Evolutionary conservation across 2,888 invertebrate genomes (phyloP), one percentile per base, ranked within the genome.

Genomic region (Drosophila koepferae): DNA sequence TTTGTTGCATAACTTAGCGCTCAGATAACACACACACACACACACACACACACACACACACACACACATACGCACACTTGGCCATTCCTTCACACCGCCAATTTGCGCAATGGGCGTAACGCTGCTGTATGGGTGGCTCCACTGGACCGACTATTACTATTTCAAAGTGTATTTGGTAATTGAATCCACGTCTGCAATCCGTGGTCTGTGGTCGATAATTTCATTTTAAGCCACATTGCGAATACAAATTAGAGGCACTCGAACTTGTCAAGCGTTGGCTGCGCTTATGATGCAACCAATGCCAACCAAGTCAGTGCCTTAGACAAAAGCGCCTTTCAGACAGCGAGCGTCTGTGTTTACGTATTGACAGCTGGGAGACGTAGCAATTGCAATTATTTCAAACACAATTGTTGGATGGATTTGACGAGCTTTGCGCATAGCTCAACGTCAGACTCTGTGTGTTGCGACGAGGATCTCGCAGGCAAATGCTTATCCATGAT

Each of bases 181-280:
- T 88, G 88, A 86, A 86, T 89, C 90, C 88, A 86, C 90, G 85
- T 89, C 86, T 84, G 74, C 76, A 80, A 82, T 89, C 82, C 85
- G 89, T 55, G 53, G 53, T 86, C 85, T 82, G 80, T 89, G 85
- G 82, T 78, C 80, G 88, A 87, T 89, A 86, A 86, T 86, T 89
- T 89, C 85, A 87, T 87, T 87, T 87, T 63, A 68, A 69, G 60
- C 65, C 49, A 72, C 74, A 87, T 84, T 84, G 84, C 81, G 85
- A 87, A 84, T 89, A 89, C 89, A 86, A 85, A 85, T 87, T 89
- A 81, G 68, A 75, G 44, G 38, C 48, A 20, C 20, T 20, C 40
- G 48, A 38, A 28, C 48, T 34, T 20, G 14, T 38, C 46, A 60
- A 54, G 38, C 38, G 20, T 20, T 20, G 49, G n/a, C 44, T 38